Evolutionary conservation across 2,797 vertebrate species (phyloP).

Genomic region (Ctenopoma multispine): DNA sequence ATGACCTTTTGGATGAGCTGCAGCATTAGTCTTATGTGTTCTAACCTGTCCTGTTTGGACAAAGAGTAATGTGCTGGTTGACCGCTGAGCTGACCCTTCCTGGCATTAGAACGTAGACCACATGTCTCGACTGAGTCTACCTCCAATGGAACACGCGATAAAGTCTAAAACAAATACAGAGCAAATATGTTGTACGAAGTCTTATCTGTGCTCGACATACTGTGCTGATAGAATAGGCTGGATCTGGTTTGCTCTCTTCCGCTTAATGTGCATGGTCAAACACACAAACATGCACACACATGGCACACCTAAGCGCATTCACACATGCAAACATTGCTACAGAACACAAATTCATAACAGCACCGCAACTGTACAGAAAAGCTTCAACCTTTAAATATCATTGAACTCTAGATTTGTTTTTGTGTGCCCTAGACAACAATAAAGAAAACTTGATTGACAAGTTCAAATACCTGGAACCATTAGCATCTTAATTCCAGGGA

Average conservation of each 20-base stretch:
- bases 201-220: constrained; percentile 71
- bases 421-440: constrained; percentile 36
- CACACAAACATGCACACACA: constrained; percentile 17
- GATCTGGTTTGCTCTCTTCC: constrained; percentile 68
- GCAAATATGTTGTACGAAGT: constrained; percentile 75
- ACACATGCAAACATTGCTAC: constrained; percentile 29
- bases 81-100: constrained; percentile 80
- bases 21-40: constrained; percentile 84
- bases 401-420: constrained; percentile 69
- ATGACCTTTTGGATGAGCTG: constrained; percentile 85
- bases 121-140: constrained; percentile 79
- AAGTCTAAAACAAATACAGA: constrained; percentile 78
- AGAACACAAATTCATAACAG: neutral
- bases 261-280: constrained; percentile 49
- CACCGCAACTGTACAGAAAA: constrained; percentile 32
- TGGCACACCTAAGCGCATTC: constrained; percentile 1
- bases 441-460: constrained; percentile 75
- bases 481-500: constrained; percentile 80
- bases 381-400: constrained; percentile 71
- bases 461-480: constrained; percentile 78
- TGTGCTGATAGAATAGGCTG: constrained; percentile 69
- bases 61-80: constrained; percentile 87
- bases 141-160: constrained; percentile 73
- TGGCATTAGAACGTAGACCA: constrained; percentile 83
- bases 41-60: constrained; percentile 81